Conservation (phyloP, 2,113 vertebrate species). For the Serinus canaria region DNA sequence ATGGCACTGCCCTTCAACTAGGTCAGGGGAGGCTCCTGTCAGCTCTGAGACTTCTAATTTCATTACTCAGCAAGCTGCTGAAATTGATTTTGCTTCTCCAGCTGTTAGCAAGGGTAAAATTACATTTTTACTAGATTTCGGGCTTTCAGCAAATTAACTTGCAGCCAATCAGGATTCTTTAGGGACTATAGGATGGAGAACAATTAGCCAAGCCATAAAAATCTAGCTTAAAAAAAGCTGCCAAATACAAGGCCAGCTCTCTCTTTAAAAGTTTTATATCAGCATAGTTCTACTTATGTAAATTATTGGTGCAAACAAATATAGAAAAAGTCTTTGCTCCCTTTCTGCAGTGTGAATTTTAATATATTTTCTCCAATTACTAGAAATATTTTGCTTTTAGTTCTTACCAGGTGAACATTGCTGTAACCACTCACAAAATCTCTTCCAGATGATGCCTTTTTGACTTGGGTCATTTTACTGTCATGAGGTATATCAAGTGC, state of each 20-base stretch:
- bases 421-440: neutral
- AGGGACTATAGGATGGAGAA: neutral
- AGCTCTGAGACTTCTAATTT: slow-evolving; percentile 9
- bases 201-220: neutral
- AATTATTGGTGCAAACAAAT: neutral
- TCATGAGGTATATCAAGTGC: neutral
- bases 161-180: neutral
- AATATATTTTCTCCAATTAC: neutral
- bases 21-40: neutral
- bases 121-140: slow-evolving; percentile 52
- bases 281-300: neutral
- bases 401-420: neutral
- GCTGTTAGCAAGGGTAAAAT: slow-evolving; percentile 53
- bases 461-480: neutral
- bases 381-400: neutral
- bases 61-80: slow-evolving; percentile 52
- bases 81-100: slow-evolving; percentile 55
- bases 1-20: neutral
- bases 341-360: neutral
- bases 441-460: neutral
- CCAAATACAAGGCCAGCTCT: neutral
- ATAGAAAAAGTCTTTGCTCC: neutral
- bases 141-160: slow-evolving; percentile 49
- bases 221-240: neutral
- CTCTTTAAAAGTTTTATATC: neutral